These are phyloP conservation scores for Zygaena filipendulae DNA, from an alignment of 2,888 invertebrate genomes.

Conservation along the genomic window DNA sequence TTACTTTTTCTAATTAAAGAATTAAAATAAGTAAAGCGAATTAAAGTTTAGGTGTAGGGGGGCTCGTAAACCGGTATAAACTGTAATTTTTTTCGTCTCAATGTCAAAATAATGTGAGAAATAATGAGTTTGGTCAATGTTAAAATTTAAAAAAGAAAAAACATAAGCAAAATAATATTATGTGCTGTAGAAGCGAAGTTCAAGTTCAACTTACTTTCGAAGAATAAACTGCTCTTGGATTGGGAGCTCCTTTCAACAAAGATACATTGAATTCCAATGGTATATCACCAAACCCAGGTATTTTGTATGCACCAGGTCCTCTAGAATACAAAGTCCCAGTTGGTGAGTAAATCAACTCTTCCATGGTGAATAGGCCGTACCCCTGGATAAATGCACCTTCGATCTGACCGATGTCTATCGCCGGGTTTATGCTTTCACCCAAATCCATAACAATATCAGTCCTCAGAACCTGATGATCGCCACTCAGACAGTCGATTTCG, in stretches of 20 bases:
- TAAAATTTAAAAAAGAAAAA: too few relatives aligned
- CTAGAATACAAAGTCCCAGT: constrained; percentile 83
- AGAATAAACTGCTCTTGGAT: constrained; percentile 92
- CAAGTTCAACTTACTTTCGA: constrained; percentile 78
- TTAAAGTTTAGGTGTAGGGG: too few relatives aligned
- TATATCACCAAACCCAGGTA: constrained; percentile 93
- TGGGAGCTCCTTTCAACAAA: constrained; percentile 88
- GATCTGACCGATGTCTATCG: constrained; percentile 96
- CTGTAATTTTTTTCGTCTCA: too few relatives aligned
- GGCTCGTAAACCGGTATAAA: too few relatives aligned
- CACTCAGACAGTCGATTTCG: constrained; percentile 93
- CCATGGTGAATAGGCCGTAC: constrained; percentile 90
- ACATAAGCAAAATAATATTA: too few relatives aligned
- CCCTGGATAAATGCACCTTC: constrained; percentile 97
- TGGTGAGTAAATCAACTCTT: constrained; percentile 89
- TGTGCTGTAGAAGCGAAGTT: too few relatives aligned
- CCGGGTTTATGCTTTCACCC: constrained; percentile 94
- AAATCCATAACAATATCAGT: constrained; percentile 98
- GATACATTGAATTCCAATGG: constrained; percentile 94
- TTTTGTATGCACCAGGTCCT: constrained; percentile 94
- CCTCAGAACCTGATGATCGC: constrained; percentile 89
- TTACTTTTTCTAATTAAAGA: too few relatives aligned
- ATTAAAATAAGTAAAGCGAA: too few relatives aligned
- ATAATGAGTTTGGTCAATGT: too few relatives aligned
- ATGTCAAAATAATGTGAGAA: too few relatives aligned